Conservation (phyloP, 2,888 invertebrate genomes). For the Priocnemis perturbator region DNA sequence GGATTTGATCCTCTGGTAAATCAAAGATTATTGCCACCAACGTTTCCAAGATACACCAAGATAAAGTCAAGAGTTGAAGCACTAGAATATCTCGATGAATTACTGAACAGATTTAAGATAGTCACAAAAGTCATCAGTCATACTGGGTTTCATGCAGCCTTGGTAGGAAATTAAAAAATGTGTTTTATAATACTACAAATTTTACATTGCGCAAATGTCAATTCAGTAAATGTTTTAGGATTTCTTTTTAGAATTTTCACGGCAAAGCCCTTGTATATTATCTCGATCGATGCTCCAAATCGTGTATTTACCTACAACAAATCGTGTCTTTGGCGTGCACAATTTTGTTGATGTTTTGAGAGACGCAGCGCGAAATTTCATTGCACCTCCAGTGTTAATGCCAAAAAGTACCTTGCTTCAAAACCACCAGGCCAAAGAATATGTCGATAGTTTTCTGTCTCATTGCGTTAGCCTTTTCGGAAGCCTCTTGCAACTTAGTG, state of each 20-base stretch:
- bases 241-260: constrained; percentile 95
- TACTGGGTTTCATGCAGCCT: constrained; percentile 86
- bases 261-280: constrained; percentile 91
- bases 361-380: constrained; percentile 91
- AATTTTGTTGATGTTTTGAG: constrained; percentile 87
- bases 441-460: constrained; percentile 91
- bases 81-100: constrained; percentile 86
- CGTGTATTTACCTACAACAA: constrained; percentile 80
- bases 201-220: constrained; percentile 22
- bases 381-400: constrained; percentile 91
- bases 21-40: constrained; percentile 96
- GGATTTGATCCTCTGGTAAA: constrained; percentile 98
- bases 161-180: constrained; percentile 78
- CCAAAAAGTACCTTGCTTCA: constrained; percentile 83
- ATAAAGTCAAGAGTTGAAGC: constrained; percentile 90
- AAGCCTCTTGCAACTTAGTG: constrained; percentile 90
- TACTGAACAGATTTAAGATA: constrained; percentile 87
- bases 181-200: background rate
- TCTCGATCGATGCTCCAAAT: constrained; percentile 93
- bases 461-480: constrained; percentile 92
- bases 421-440: constrained; percentile 87
- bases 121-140: constrained; percentile 89
- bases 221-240: constrained; percentile 79
- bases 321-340: constrained; percentile 79
- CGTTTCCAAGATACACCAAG: constrained; percentile 97